Percentiles rank a stretch among this genome's conserved stretches.
These are phyloP conservation scores for Pissodes strobi DNA, from an alignment of 1,140 invertebrate genomes.

Conservation along the genomic window DNA sequence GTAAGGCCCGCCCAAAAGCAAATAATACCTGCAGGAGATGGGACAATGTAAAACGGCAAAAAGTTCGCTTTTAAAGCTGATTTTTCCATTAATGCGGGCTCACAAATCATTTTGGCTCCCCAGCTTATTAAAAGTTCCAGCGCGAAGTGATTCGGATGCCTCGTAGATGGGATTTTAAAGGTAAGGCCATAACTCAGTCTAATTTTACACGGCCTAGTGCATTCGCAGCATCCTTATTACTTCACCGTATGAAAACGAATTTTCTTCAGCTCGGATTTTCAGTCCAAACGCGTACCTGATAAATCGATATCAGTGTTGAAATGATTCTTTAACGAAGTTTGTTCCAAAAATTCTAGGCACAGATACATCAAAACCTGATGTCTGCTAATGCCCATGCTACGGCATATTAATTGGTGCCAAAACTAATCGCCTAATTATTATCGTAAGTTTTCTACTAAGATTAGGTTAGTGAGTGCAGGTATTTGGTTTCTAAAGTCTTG, in stretches of 20 bases:
- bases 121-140: slow-evolving; percentile 23
- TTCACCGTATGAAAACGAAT: slow-evolving; percentile 1
- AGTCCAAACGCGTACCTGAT: background rate
- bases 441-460: too few species aligned
- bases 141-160: slow-evolving; percentile 18
- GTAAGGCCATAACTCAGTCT: slow-evolving; percentile 18
- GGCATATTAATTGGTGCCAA: too few species aligned
- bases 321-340: too few species aligned
- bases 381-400: too few species aligned
- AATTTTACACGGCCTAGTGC: slow-evolving; percentile 23
- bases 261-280: background rate
- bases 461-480: too few species aligned
- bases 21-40: slow-evolving; percentile 5
- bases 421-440: too few species aligned
- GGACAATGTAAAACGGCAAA: background rate
- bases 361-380: too few species aligned
- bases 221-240: slow-evolving; percentile 13
- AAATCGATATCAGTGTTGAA: too few species aligned
- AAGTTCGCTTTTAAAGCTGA: slow-evolving; percentile 9
- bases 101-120: slow-evolving; percentile 19
- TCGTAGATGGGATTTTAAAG: slow-evolving; percentile 23
- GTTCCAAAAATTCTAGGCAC: too few species aligned
- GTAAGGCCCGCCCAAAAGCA: background rate
- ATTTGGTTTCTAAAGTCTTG: too few species aligned
- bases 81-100: slow-evolving; percentile 20